Base-by-base conservation (phyloP, 2,113 vertebrate species). In the Trichechus manatus region DNA sequence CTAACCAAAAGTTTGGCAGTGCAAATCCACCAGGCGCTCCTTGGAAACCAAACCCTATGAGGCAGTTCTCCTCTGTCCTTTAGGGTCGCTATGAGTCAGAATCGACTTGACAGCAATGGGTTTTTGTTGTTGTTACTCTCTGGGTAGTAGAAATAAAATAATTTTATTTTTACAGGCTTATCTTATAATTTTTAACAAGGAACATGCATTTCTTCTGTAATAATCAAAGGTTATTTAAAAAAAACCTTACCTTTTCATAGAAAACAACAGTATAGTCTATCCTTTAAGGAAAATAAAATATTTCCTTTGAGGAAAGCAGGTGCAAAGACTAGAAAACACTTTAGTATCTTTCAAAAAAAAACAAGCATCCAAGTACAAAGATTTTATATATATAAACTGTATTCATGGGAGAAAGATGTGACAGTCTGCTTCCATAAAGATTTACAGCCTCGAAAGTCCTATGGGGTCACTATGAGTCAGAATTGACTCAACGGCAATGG, bases 131-230 rank as follows among this genome's bases (percentile, higher is more conserved):
- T 39, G 39, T 39, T 39, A 39, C 39, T 94, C n/a, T 84, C 29
- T 90, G 39, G 63, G 19, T 68, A 83, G 23, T 87, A 56, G 63
- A 89, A 93, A 61, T 74, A 66, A 19, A 59, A 82, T 89, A 9
- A 79, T 78, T 90, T 85, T 44, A 70, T 89, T 90, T 87, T 91
- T 79, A 82, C 50, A 14, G 74, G 25, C 84, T 13, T 79, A 33
- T 84, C 94, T 96, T 84, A 29, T 70, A 83, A 39, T 93, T 95
- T 85, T 84, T 50, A 50, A 42, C n/a, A 96, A 22, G 56, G 27
- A 89, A 79, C 3, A 15, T 59, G 17, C 39, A 56, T 94, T 89
- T 29, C 36, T 80, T 95, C 39, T 83, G 9, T 92, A 96, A 87
- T 74, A 64, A 91, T 85, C 85, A 96, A 94, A 87, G 9, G 11